Percentiles rank a stretch among this genome's conserved stretches.
Conservation (phyloP, 92 coral and sea anemone genomes). For the Galaxea fascicularis region DNA sequence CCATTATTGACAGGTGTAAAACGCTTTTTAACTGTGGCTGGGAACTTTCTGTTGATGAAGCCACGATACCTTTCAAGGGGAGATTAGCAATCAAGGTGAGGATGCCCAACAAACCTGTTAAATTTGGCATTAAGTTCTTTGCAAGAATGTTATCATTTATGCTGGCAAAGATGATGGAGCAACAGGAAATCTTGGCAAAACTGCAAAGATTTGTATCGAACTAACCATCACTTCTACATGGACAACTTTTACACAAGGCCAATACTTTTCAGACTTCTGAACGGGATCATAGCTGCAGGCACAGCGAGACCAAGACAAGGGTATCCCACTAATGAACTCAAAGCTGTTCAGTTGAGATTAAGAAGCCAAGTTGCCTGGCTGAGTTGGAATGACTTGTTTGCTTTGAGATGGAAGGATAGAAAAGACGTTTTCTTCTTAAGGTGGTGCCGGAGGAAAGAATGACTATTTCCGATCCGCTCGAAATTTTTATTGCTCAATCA, state of each 20-base stretch:
- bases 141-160: conserved; percentile 51
- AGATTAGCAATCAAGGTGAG: conserved; percentile 49
- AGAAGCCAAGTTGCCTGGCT: conserved; percentile 55
- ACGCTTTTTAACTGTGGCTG: conserved; percentile 35
- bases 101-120: conserved; percentile 74
- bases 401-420: conserved; percentile 55
- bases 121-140: conserved; percentile 60
- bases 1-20: conserved; percentile 18
- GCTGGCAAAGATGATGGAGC: conserved; percentile 62
- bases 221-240: conserved; percentile 49
- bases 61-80: conserved; percentile 64
- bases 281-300: conserved; percentile 51
- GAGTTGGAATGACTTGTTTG: conserved; percentile 46
- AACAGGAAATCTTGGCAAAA: conserved; percentile 46
- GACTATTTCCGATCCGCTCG: no score
- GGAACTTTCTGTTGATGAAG: conserved; percentile 56
- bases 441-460: no score
- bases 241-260: conserved; percentile 67
- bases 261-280: conserved; percentile 37
- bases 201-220: conserved; percentile 40
- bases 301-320: conserved; percentile 47
- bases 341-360: conserved; percentile 46
- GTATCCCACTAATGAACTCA: conserved; percentile 43
- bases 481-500: no score
- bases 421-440: conserved; percentile 48